Conservation (phyloP, 2,797 vertebrate species). For the Allobates femoralis region DNA sequence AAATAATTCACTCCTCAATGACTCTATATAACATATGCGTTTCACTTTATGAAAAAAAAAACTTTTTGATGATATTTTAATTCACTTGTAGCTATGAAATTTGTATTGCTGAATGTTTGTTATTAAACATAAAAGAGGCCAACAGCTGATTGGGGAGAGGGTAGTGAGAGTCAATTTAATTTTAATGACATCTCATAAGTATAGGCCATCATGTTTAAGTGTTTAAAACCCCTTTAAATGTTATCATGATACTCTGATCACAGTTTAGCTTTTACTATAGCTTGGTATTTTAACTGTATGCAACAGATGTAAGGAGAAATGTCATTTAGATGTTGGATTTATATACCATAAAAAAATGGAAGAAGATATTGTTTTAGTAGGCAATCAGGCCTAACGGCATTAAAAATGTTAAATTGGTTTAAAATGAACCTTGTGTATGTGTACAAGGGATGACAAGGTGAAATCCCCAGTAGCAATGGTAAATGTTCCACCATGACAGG, state of each 20-base stretch:
- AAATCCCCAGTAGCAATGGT: constrained; percentile 54
- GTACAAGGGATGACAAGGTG: constrained; percentile 52
- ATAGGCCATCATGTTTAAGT: too few relatives aligned
- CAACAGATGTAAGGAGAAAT: constrained; percentile 3
- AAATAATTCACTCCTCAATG: too few relatives aligned
- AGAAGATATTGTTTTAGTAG: neutral
- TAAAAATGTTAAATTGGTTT: constrained; percentile 48
- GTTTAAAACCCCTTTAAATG: neutral
- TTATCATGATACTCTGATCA: neutral
- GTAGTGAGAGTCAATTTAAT: too few relatives aligned
- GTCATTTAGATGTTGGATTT: constrained; percentile 14
- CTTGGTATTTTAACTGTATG: neutral
- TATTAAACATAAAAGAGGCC: too few relatives aligned
- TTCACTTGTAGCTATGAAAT: too few relatives aligned
- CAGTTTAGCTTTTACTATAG: neutral
- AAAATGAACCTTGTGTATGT: constrained; percentile 35
- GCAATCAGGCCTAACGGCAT: constrained; percentile 19
- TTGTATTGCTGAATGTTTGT: too few relatives aligned
- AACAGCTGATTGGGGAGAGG: too few relatives aligned
- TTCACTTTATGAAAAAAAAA: too few relatives aligned
- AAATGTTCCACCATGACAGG: constrained; percentile 52
- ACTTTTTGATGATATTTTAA: too few relatives aligned
- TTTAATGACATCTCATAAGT: too few relatives aligned
- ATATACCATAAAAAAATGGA: constrained; percentile 19
- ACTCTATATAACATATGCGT: too few relatives aligned